Base-by-base conservation (phyloP, 2,797 vertebrate species). In the Periophthalmus magnuspinnatus region DNA sequence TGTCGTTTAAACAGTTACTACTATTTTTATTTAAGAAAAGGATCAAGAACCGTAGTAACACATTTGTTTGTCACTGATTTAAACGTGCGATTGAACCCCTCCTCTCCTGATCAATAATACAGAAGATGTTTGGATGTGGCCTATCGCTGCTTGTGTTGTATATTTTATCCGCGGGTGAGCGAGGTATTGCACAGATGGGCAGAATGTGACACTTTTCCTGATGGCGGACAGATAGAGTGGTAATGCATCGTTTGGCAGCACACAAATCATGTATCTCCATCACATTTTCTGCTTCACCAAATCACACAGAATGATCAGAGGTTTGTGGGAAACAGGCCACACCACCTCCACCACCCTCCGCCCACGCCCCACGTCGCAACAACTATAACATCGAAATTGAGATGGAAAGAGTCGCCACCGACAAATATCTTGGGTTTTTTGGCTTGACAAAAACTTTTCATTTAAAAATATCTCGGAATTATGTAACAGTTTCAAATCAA, bases 241-340 rank as follows among this genome's bases (percentile, higher is more conserved):
- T 75, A 59, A 56, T 60, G 72, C 47, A 64, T 61, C 41, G 74
- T 79, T 69, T 69, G 69, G 58, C 70, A 62, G 66, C 38, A 50
- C 48, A 74, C 74, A 83, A 72, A 81, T 81, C 68, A 77, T 56
- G 69, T 52, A 64, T 74, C 63, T 78, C 54, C 54, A 69, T 72
- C 54, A 59, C 67, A 76, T 78, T 78, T 76, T 79, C 72, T 70
- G 58, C 70, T 68, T 28, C 70, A 77, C 59, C 48, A 75, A 72
- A 80, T 83, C 70, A 77, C 65, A 79, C 32, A 58, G 47, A 71
- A 75, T 52, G 34, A 78, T 75, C 65, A 63, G 24, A 70, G 58
- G 36, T 80, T 67, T 66, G 56, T 28, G 54, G 33, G 68, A 71
- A 67, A 69, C 63, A 54, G 32, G 64, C 45, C 48, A 47, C 1